Conservation (phyloP, 1,140 invertebrate species). For the Leptonema lineaticorne region DNA sequence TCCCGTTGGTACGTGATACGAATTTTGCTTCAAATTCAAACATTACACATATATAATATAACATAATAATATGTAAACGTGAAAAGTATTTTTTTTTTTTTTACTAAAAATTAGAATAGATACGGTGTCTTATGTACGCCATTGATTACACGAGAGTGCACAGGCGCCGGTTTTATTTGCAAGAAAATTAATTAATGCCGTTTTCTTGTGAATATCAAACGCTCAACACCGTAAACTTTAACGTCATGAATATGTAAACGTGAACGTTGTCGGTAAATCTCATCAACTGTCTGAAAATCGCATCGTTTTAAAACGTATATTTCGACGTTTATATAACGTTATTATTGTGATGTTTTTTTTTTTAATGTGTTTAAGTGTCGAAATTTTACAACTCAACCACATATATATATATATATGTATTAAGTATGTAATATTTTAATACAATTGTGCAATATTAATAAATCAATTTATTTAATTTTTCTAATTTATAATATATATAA, state of each 20-base stretch:
- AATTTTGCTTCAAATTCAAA: too few relatives aligned
- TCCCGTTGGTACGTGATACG: too few relatives aligned
- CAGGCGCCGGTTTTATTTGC: background rate
- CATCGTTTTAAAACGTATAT: background rate
- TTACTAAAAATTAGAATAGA: too few relatives aligned
- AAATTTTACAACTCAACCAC: background rate
- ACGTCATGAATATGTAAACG: constrained; percentile 16
- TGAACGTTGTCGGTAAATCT: constrained; percentile 3
- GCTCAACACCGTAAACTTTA: background rate
- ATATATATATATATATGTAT: background rate
- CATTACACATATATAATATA: too few relatives aligned
- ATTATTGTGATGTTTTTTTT: background rate
- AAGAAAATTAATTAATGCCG: constrained; percentile 13
- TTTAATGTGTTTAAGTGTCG: background rate
- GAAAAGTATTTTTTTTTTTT: too few relatives aligned
- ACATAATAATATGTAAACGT: too few relatives aligned
- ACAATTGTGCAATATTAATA: too few relatives aligned
- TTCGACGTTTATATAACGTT: background rate
- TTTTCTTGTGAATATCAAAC: constrained; percentile 1
- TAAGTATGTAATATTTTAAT: too few relatives aligned
- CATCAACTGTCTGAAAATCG: constrained; percentile 3
- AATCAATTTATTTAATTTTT: too few relatives aligned
- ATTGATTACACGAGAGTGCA: too few relatives aligned
- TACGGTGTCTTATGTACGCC: too few relatives aligned
- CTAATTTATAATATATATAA: too few relatives aligned